Evolutionary conservation across 2,113 vertebrate species (phyloP).

Genomic region (Hucho hucho): DNA sequence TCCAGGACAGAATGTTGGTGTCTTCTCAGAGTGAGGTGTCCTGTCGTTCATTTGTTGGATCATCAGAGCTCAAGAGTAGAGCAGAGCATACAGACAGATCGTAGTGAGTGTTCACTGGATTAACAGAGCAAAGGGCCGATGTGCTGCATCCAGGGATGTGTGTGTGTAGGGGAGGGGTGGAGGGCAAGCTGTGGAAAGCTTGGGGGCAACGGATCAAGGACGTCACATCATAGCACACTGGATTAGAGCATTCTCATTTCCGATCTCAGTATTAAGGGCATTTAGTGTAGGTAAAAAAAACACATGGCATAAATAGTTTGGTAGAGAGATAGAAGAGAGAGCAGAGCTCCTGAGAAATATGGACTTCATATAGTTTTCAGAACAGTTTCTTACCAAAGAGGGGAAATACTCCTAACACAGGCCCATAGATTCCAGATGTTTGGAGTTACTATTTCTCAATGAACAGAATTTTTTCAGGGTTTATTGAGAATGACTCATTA

Average conservation of each 20-base stretch:
- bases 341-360: neutral
- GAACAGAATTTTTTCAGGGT: neutral
- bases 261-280: slow-evolving; percentile 61
- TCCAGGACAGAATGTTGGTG: slow-evolving; percentile 36
- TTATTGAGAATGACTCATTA: neutral
- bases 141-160: slow-evolving; percentile 43
- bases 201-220: slow-evolving; percentile 51
- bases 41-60: slow-evolving; percentile 39
- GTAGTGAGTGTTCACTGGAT: slow-evolving; percentile 46
- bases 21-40: slow-evolving; percentile 32
- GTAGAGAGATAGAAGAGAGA: neutral
- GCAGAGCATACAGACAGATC: slow-evolving; percentile 43
- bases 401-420: neutral
- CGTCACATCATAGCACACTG: slow-evolving; percentile 48
- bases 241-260: slow-evolving; percentile 73
- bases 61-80: slow-evolving; percentile 52
- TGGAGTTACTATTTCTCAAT: neutral
- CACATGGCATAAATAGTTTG: neutral
- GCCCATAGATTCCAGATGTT: too few relatives aligned
- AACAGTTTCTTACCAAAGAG: neutral
- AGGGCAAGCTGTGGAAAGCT: slow-evolving; percentile 29
- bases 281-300: slow-evolving; percentile 52
- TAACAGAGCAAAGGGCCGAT: slow-evolving; percentile 47
- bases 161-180: slow-evolving; percentile 38
- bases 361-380: neutral